These are phyloP conservation scores for Semibalanus balanoides DNA, from an alignment of 1,140 invertebrate genomes.

Conservation along the genomic window DNA sequence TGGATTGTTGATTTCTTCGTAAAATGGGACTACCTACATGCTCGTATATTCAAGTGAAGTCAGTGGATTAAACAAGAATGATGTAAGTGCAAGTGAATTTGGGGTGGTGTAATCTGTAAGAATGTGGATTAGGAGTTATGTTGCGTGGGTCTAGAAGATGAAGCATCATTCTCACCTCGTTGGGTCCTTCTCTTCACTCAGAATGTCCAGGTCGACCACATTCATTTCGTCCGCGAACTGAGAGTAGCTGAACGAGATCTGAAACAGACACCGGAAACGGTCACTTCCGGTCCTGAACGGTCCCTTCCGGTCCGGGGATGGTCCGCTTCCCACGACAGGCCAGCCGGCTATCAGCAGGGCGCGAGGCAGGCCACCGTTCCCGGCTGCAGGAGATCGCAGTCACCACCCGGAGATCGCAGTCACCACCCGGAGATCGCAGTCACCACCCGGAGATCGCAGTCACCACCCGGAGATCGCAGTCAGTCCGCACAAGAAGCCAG, in stretches of 20 bases:
- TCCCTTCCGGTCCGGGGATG: too few relatives aligned
- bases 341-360: background rate
- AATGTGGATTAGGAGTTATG: too few relatives aligned
- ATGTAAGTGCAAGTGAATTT: background rate
- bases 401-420: background rate
- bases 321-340: slow-evolving; percentile 8
- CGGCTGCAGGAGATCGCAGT: background rate
- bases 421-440: too few relatives aligned
- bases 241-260: slow-evolving; percentile 87
- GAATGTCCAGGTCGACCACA: slow-evolving; percentile 73
- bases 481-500: too few relatives aligned
- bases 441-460: background rate
- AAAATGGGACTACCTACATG: too few relatives aligned
- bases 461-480: too few relatives aligned
- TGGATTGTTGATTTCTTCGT: too few relatives aligned
- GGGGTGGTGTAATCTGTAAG: background rate
- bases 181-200: slow-evolving; percentile 65
- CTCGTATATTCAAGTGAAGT: too few relatives aligned
- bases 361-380: background rate
- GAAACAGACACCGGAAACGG: slow-evolving; percentile 29
- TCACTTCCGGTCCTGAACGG: background rate
- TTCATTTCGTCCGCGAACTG: slow-evolving; percentile 68
- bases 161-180: slow-evolving; percentile 49
- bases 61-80: too few relatives aligned
- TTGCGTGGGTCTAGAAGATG: background rate